Evolutionary conservation across 2,888 invertebrate genomes (phyloP).

Genomic region (Drosophila gaucha): DNA sequence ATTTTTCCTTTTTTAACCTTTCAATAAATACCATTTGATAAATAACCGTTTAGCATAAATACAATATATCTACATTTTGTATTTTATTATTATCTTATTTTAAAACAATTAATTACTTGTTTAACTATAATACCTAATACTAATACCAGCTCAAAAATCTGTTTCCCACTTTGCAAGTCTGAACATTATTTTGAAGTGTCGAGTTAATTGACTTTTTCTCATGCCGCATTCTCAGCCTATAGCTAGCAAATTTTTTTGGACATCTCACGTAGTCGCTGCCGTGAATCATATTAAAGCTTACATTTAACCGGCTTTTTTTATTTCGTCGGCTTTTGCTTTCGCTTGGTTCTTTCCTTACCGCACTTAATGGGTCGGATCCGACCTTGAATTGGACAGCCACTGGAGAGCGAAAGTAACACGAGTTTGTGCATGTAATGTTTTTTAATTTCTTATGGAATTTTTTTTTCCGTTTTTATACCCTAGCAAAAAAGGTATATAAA

Average conservation of each 20-base stretch:
- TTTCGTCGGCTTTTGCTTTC: slow-evolving; percentile 29
- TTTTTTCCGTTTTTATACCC: too few species aligned
- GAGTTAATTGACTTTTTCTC: slow-evolving; percentile 19
- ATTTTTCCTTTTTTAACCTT: too few species aligned
- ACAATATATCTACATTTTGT: too few species aligned
- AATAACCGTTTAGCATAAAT: too few species aligned
- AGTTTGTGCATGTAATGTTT: slow-evolving; percentile 47
- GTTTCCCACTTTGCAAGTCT: not conserved
- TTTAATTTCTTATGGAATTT: slow-evolving; percentile 43
- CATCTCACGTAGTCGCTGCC: slow-evolving; percentile 48
- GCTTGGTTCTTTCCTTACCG: slow-evolving; percentile 54
- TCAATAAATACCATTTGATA: too few species aligned
- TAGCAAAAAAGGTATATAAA: too few species aligned
- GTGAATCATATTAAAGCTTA: slow-evolving; percentile 50
- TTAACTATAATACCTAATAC: too few species aligned
- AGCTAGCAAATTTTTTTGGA: slow-evolving; percentile 21
- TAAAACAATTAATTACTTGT: too few species aligned
- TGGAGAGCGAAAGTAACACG: slow-evolving; percentile 58
- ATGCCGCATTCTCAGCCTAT: slow-evolving; percentile 29
- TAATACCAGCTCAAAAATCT: too few species aligned
- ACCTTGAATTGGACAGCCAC: slow-evolving; percentile 55
- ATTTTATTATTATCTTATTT: too few species aligned
- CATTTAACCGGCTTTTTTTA: slow-evolving; percentile 46
- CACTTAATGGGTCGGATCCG: slow-evolving; percentile 37
- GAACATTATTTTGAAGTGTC: not conserved